These are phyloP conservation scores for Trachelus tabidus DNA, from an alignment of 2,888 invertebrate genomes.

Conservation along the genomic window DNA sequence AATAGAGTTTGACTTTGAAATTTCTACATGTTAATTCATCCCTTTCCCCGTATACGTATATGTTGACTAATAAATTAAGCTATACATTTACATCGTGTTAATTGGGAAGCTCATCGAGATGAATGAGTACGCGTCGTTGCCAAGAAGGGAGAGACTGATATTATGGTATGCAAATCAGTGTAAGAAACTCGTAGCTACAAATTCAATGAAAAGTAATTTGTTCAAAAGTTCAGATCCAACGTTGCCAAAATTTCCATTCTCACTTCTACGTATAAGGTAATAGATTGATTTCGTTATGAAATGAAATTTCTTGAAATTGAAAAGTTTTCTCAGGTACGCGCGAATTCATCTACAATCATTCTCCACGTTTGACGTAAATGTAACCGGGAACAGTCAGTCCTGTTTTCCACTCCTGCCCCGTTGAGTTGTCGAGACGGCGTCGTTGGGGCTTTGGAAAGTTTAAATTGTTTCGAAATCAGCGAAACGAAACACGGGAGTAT, in stretches of 20 bases:
- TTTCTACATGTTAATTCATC: neutral
- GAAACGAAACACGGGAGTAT: neutral
- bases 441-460: constrained; percentile 26
- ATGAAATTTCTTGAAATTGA: constrained; percentile 18
- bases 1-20: neutral
- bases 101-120: neutral
- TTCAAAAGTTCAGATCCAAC: neutral
- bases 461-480: constrained; percentile 40
- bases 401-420: neutral
- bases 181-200: neutral
- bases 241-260: neutral
- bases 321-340: constrained; percentile 8
- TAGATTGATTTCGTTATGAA: constrained; percentile 10
- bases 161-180: neutral
- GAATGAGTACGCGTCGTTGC: neutral
- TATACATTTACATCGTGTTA: neutral
- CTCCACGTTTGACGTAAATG: neutral
- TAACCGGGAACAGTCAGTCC: neutral
- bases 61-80: neutral
- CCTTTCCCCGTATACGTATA: neutral
- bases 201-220: neutral
- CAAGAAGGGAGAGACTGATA: neutral
- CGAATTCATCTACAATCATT: constrained; percentile 3
- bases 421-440: neutral
- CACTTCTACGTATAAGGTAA: neutral